Evolutionary conservation across 2,113 vertebrate species (phyloP), one percentile per base, ranked within the genome.

Genomic region (Sisor rabdophorus): DNA sequence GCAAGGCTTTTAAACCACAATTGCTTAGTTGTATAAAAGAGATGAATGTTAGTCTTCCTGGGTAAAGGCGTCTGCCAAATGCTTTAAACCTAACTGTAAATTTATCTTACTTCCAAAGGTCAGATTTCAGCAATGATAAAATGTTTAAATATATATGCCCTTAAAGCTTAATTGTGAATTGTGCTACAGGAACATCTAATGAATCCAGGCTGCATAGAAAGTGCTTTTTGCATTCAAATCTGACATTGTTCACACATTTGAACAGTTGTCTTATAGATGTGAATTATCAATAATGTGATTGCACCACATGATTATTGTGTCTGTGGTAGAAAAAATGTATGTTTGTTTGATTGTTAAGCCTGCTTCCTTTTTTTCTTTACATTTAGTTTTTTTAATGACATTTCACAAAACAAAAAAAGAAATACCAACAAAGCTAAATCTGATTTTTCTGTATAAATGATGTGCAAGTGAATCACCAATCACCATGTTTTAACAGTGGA

Each of bases 401-500:
- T 67, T 67, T 67, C 64, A 67, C 64, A 67, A 63, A 79, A 74
- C 13, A 58, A 26, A 47, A 58, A 11, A 17, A 32, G 60, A 36
- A 52, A 53, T n/a, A 20, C 32, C 32, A 10, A 65, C 36, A 22
- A 2, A 13, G 40, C 71, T 70, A 78, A 77, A 74, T 71, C 47
- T 32, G 44, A 48, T 44, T 24, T 44, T 44, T 80, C 44, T 77
- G 48, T 79, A 64, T 32, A 80, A 83, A 64, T 70, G 63, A 69
- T 67, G 10, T 40, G 30, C 36, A 68, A 9, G 60, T 30, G 71
- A 59, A 68, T 79, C 47, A 59, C 82, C 68, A 77, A 73, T 20
- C 58, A 9, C 40, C 9, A 44, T 76, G 36, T 84, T 77, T 79
- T 77, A 82, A 70, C 64, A 54, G 56, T 81, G 71, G 75, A 76